Percentiles rank a stretch among this genome's conserved stretches.
Conservation (phyloP, 1,140 invertebrate genomes). For the Ectropis grisescens region DNA sequence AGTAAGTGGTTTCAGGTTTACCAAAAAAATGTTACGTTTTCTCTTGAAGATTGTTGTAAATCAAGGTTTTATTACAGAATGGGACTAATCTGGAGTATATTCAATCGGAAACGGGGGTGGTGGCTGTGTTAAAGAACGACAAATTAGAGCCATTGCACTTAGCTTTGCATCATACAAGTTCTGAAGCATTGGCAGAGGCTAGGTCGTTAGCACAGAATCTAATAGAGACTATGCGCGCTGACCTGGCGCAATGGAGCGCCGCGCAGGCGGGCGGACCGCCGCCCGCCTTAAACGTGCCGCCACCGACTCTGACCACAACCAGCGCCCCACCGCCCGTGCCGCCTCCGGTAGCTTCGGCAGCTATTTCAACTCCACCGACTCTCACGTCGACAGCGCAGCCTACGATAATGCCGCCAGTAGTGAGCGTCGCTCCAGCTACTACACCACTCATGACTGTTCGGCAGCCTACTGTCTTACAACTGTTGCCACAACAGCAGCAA, state of each 20-base stretch:
- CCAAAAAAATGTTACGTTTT: background rate
- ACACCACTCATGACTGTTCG: constrained; percentile 56
- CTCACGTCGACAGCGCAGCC: constrained; percentile 35
- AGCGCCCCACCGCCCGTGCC: constrained; percentile 38
- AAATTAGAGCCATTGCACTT: constrained; percentile 85
- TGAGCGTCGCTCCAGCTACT: constrained; percentile 45
- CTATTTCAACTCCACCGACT: constrained; percentile 32
- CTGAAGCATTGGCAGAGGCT: constrained; percentile 79
- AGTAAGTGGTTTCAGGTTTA: constrained; percentile 31
- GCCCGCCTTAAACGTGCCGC: constrained; percentile 44
- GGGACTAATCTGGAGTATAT: constrained; percentile 85
- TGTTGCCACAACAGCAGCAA: constrained; percentile 53
- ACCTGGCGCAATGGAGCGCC: constrained; percentile 74
- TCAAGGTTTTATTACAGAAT: constrained; percentile 70
- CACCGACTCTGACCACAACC: constrained; percentile 45
- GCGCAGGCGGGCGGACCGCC: constrained; percentile 52
- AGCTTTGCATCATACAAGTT: constrained; percentile 80
- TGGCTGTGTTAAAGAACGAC: constrained; percentile 81
- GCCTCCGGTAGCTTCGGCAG: constrained; percentile 32
- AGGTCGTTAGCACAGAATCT: constrained; percentile 82
- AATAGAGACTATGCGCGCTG: constrained; percentile 85
- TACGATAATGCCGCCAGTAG: constrained; percentile 49
- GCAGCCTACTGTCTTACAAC: constrained; percentile 50
- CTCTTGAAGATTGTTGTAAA: too few species aligned
- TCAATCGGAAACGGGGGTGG: constrained; percentile 81